phyloP scores from a whole-genome alignment of 2,888 invertebrate species.

The Tetheella fluctuosa region DNA sequence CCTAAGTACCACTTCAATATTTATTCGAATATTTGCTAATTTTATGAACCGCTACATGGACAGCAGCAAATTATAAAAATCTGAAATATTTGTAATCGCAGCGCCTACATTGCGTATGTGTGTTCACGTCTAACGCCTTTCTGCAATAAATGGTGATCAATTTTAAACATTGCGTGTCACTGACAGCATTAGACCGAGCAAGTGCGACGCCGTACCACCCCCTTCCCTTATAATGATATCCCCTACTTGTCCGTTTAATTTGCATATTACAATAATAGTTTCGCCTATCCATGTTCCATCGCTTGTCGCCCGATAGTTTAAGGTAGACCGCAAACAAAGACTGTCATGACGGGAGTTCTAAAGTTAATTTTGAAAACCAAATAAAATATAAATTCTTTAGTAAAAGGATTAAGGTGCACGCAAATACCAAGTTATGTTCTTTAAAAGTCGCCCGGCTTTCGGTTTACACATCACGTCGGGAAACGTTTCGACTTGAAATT shows the following conservation, averaged over 20 bases:
- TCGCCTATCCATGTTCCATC: constrained; percentile 47
- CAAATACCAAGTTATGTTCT: background rate
- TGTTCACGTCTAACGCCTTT: constrained; percentile 24
- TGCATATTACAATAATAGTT: constrained; percentile 72
- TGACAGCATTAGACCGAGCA: constrained; percentile 46
- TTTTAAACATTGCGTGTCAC: constrained; percentile 61
- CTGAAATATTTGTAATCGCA: constrained; percentile 23
- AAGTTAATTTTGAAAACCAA: background rate
- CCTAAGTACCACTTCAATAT: no score
- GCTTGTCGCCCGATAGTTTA: constrained; percentile 54
- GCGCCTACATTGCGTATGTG: constrained; percentile 18
- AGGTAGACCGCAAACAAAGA: constrained; percentile 40
- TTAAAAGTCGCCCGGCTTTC: background rate
- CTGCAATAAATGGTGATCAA: constrained; percentile 33
- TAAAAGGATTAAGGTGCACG: background rate
- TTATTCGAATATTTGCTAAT: no score
- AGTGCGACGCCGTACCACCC: constrained; percentile 70
- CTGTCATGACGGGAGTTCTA: constrained; percentile 26
- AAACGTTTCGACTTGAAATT: constrained; percentile 23
- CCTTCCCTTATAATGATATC: constrained; percentile 68
- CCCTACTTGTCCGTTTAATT: constrained; percentile 73
- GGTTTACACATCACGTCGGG: constrained; percentile 18
- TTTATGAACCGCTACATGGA: no score
- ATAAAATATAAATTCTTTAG: background rate
- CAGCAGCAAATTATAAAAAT: no score